Conservation (phyloP, 2,888 invertebrate species). For the Caenorhabditis imperialis region DNA sequence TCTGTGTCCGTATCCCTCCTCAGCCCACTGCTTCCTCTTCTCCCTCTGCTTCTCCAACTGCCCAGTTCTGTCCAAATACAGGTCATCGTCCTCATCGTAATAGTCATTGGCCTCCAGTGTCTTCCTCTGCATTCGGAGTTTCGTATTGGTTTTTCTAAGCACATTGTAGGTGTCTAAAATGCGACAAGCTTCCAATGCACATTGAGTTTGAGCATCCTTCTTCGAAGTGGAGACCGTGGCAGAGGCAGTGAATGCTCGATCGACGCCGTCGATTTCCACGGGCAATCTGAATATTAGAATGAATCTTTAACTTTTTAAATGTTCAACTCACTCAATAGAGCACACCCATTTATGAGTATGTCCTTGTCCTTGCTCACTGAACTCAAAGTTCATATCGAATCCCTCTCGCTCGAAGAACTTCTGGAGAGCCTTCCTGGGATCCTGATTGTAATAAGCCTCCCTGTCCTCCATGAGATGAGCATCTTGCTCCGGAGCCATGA, state of each 20-base stretch:
- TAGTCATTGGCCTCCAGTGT: constrained; percentile 84
- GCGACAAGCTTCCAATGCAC: constrained; percentile 94
- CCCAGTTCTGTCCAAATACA: constrained; percentile 94
- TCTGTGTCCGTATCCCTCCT: constrained; percentile 30
- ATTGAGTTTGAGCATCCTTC: constrained; percentile 81
- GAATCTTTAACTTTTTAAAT: no score
- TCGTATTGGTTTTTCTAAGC: constrained; percentile 79
- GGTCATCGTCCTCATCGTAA: constrained; percentile 95
- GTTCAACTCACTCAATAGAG: constrained; percentile 82
- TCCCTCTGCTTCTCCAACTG: constrained; percentile 89
- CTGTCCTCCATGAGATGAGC: constrained; percentile 79
- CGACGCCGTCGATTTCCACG: constrained; percentile 63
- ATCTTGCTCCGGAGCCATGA: constrained; percentile 46
- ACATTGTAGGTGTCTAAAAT: constrained; percentile 90
- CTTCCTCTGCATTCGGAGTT: constrained; percentile 55
- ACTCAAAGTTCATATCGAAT: constrained; percentile 84
- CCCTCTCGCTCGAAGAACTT: constrained; percentile 96
- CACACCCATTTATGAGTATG: constrained; percentile 87
- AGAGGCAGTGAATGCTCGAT: constrained; percentile 61
- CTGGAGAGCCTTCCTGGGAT: constrained; percentile 93
- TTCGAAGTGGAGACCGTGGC: constrained; percentile 66
- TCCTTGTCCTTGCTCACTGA: constrained; percentile 89
- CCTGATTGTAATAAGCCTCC: constrained; percentile 91
- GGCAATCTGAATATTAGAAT: constrained; percentile 59
- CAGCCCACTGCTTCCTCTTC: constrained; percentile 83